Conservation (phyloP, 2,113 vertebrate genomes). For the Nothocercus nigrocapillus region DNA sequence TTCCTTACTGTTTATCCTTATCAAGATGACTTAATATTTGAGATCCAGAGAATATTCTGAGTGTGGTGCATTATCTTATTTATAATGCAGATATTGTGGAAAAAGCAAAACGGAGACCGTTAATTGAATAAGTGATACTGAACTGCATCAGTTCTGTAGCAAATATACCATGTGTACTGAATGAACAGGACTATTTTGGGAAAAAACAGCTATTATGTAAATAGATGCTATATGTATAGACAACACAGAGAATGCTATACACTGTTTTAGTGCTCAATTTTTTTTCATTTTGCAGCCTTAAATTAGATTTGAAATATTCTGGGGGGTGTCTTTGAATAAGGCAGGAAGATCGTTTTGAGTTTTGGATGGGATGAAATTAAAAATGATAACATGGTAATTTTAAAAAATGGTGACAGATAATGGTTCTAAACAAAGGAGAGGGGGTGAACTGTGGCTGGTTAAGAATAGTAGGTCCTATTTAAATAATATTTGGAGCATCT, state of each 20-base stretch:
- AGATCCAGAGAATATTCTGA: neutral
- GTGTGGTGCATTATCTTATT: neutral
- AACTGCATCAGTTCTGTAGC: neutral
- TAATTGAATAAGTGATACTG: neutral
- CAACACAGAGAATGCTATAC: neutral
- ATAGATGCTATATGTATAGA: neutral
- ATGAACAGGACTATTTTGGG: neutral
- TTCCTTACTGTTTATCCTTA: neutral
- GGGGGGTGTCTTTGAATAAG: accelerated
- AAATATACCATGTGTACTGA: neutral
- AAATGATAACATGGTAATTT: neutral
- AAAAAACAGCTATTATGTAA: neutral
- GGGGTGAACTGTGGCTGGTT: neutral
- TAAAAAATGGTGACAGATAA: neutral
- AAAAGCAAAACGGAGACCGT: neutral
- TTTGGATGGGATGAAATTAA: neutral
- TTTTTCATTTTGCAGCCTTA: neutral
- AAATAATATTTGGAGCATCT: neutral
- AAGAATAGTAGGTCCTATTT: neutral
- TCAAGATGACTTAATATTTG: neutral
- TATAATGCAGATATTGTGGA: neutral
- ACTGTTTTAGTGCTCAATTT: neutral
- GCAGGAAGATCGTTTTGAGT: neutral
- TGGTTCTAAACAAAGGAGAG: neutral
- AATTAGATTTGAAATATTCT: neutral